These are phyloP conservation scores for Antennarius maculatus DNA, from an alignment of 2,797 vertebrate genomes.

Conservation along the genomic window DNA sequence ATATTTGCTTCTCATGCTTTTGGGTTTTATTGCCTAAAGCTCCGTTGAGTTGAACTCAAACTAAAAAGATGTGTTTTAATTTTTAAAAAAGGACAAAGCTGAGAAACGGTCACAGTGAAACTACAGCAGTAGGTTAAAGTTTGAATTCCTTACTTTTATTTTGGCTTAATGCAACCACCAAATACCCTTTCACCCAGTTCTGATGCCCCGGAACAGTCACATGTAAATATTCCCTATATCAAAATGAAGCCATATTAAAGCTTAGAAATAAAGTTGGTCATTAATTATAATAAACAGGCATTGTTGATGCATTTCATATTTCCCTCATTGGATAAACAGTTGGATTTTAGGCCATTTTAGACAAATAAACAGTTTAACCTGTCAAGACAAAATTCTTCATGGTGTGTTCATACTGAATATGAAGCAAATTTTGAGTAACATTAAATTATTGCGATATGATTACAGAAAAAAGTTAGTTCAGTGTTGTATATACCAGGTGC, in stretches of 20 bases:
- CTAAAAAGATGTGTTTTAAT: not conserved
- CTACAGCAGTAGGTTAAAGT: slow-evolving; percentile 27
- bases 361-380: slow-evolving; percentile 8
- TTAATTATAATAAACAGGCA: slow-evolving; percentile 2
- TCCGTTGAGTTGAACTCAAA: slow-evolving; percentile 10
- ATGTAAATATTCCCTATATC: slow-evolving; percentile 16
- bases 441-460: too few relatives aligned
- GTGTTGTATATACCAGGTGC: too few relatives aligned
- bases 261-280: slow-evolving; percentile 14
- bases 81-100: not conserved
- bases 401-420: slow-evolving; percentile 18
- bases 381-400: slow-evolving; percentile 1
- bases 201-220: slow-evolving; percentile 38
- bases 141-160: slow-evolving; percentile 19
- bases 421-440: slow-evolving; percentile 1
- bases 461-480: too few relatives aligned
- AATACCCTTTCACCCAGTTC: slow-evolving; percentile 30
- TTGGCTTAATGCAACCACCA: slow-evolving; percentile 53
- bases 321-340: not conserved
- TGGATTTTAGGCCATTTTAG: slow-evolving; percentile 4
- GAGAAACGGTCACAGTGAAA: slow-evolving; percentile 19
- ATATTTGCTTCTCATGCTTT: slow-evolving; percentile 9
- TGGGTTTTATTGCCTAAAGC: slow-evolving; percentile 50
- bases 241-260: slow-evolving; percentile 48
- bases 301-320: not conserved